Evolutionary conservation across 2,113 vertebrate genomes (phyloP).

Genomic region (Egretta garzetta): DNA sequence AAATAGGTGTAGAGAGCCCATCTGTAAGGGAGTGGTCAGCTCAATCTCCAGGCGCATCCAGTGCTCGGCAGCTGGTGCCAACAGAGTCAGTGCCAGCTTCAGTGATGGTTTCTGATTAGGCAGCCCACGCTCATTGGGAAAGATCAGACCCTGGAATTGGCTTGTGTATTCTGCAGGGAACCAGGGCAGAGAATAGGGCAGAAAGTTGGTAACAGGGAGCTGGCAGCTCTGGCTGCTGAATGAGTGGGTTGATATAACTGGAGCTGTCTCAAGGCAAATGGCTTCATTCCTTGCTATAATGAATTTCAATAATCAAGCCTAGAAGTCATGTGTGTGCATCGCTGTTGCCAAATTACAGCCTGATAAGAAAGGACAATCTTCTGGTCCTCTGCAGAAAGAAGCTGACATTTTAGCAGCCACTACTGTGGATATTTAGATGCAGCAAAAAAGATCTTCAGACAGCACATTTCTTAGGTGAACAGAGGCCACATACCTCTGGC

Average conservation of each 20-base stretch:
- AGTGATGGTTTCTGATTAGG: background rate
- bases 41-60: background rate
- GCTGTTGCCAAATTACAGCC: background rate
- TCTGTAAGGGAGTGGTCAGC: background rate
- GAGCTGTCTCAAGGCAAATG: background rate
- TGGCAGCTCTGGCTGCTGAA: background rate
- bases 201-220: background rate
- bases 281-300: background rate
- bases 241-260: background rate
- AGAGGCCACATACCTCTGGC: background rate
- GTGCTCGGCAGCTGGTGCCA: background rate
- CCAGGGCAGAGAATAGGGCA: background rate
- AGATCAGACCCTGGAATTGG: background rate
- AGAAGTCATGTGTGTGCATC: background rate
- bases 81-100: background rate
- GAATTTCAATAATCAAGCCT: background rate
- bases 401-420: background rate
- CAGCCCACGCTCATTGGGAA: rapidly evolving
- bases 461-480: background rate
- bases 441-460: background rate
- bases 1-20: background rate
- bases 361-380: background rate
- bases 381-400: background rate
- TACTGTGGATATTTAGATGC: background rate
- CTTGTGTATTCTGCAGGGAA: background rate